Evolutionary conservation across 2,113 vertebrate species (phyloP).

Genomic region (Mirounga angustirostris): DNA sequence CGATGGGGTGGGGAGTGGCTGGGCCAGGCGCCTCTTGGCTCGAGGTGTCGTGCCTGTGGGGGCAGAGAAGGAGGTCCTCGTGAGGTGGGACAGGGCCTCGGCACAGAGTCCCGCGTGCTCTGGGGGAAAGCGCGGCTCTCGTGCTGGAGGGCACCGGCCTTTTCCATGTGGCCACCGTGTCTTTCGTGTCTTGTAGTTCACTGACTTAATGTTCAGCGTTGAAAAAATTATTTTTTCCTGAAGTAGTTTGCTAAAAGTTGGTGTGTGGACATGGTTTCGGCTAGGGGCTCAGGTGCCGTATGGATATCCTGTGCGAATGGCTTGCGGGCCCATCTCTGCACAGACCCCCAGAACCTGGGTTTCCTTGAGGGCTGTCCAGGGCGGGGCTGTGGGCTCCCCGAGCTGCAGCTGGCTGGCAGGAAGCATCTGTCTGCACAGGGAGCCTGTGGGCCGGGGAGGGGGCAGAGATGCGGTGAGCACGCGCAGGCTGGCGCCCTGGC

Average conservation of each 20-base stretch:
- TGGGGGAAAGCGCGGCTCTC: accelerated
- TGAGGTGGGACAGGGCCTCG: accelerated
- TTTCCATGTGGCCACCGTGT: neutral
- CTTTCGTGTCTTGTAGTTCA: accelerated
- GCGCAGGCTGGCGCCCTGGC: neutral
- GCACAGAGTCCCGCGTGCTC: neutral
- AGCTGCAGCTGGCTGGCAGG: neutral
- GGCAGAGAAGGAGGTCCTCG: neutral
- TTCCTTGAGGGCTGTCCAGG: accelerated
- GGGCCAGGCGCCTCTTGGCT: accelerated
- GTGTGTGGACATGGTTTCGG: accelerated
- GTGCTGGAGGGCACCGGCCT: accelerated
- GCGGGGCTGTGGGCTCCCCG: neutral
- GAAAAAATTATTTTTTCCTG: accelerated
- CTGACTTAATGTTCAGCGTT: accelerated
- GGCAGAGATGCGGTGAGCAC: accelerated
- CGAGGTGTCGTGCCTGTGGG: accelerated
- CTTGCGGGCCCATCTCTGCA: neutral
- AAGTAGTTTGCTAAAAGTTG: accelerated
- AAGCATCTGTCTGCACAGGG: neutral
- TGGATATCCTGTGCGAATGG: neutral
- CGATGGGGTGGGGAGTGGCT: accelerated
- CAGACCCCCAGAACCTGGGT: no score
- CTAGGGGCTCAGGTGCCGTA: accelerated
- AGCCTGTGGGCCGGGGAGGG: neutral